Base-by-base conservation (phyloP, 2,888 invertebrate species). In the Panorpa germanica region DNA sequence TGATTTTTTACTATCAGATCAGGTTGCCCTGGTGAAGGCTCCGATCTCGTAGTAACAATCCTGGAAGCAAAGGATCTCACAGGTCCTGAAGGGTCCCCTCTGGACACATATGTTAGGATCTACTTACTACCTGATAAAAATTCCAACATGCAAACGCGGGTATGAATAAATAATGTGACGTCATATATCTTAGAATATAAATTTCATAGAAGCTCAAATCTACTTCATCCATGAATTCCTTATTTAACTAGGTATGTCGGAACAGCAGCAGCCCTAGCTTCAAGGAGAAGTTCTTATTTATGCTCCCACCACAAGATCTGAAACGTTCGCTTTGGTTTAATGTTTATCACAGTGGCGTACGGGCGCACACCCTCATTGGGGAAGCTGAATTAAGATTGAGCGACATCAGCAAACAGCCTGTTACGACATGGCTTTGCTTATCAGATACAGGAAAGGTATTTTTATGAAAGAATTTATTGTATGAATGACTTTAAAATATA, bases 381-480 rank as follows among this genome's bases (percentile, higher is more conserved):
- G 75, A 76, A 47, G 70, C 70, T 5, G 74, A 76, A 44, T 55
- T 77, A 37, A 62, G 69, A 39, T 53, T 77, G 19, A 60, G 63
- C 8, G 70, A 70, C 45, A 59, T 74, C 34, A 65, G 65, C 35
- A 52, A 71, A 26, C 66, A 70, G 20, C 71, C 77, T 2, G 65
- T 73, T 26, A 76, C 76, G 29, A 74, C 75, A n/a, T 81, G 80
- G 78, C 62, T 81, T 34, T 70, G 75, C 2, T 57, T 82, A 3
- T 64, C 73, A 2, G 77, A 78, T 44, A 70, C 75, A 6, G 69
- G 73, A 33, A 48, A 48, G n/a, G n/a, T n/a, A n/a, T 27, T 14
- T 8, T 10, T 27, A 2, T 4, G 6, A 27, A 27, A 27, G 11
- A 15, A 27, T n/a, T n/a, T n/a, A n/a, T n/a, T n/a, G n/a, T n/a